phyloP scores from a whole-genome alignment of 2,888 invertebrate species.

The Tipula lateralis region DNA sequence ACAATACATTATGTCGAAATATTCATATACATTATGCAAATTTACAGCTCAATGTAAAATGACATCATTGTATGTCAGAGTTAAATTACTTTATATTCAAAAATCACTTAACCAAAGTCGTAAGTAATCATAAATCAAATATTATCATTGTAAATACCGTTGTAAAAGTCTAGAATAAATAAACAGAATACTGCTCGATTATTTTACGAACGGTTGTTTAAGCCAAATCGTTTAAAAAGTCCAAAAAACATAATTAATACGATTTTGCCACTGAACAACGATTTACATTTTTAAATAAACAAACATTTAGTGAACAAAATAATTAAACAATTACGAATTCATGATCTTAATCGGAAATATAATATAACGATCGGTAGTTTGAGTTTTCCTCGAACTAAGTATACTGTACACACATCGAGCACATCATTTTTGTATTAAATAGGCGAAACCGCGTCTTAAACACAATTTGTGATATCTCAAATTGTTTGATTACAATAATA shows the following conservation, averaged over 20 bases:
- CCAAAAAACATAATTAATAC: neutral
- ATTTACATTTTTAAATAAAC: neutral
- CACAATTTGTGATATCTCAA: neutral
- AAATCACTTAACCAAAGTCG: neutral
- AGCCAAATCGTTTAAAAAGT: neutral
- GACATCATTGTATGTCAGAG: too few species aligned
- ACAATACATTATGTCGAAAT: too few species aligned
- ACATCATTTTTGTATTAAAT: neutral
- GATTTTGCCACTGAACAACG: neutral
- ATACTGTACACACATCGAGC: neutral
- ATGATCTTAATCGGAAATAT: neutral
- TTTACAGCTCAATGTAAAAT: too few species aligned
- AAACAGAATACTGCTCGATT: neutral
- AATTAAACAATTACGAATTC: neutral
- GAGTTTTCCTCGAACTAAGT: neutral
- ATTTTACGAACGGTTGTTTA: neutral
- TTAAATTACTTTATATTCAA: too few species aligned
- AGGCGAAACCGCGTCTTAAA: neutral
- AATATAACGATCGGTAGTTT: neutral
- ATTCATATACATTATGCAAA: too few species aligned
- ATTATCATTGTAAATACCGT: neutral
- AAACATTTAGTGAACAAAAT: neutral
- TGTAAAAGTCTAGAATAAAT: neutral
- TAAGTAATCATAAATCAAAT: neutral
- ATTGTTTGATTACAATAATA: neutral